Conservation (phyloP, 2,888 invertebrate genomes). For the Drosophila meridiana region DNA sequence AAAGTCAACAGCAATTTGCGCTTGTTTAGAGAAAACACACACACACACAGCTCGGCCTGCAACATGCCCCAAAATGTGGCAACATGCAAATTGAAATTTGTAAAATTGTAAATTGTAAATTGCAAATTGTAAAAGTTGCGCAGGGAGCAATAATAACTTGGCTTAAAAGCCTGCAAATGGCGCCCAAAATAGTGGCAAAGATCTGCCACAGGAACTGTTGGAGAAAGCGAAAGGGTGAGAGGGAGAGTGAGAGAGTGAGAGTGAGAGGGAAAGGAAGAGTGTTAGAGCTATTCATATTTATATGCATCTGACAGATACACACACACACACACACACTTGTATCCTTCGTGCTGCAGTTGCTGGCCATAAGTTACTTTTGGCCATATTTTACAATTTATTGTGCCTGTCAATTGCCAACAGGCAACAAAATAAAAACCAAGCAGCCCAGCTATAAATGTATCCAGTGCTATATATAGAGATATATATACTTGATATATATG, state of each 20-base stretch:
- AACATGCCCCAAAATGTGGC: slow-evolving; percentile 5
- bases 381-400: slow-evolving; percentile 78
- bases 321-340: slow-evolving; percentile 22
- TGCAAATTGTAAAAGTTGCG: slow-evolving; percentile 20
- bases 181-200: slow-evolving; percentile 53
- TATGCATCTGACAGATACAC: slow-evolving; percentile 30
- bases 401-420: slow-evolving; percentile 75
- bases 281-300: slow-evolving; percentile 18
- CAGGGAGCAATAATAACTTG: slow-evolving; percentile 21
- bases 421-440: slow-evolving; percentile 29
- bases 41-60: slow-evolving; percentile 7
- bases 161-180: slow-evolving; percentile 37
- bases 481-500: neutral
- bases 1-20: slow-evolving; percentile 34
- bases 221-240: neutral
- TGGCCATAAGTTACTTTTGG: slow-evolving; percentile 59
- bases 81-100: slow-evolving; percentile 9
- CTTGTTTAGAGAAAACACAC: slow-evolving; percentile 30
- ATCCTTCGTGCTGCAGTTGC: slow-evolving; percentile 15
- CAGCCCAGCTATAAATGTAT: slow-evolving; percentile 34
- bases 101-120: neutral
- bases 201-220: slow-evolving; percentile 11
- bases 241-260: neutral
- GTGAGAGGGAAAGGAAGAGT: neutral
- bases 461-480: neutral